A percentile compares a stretch with the other conserved stretches of the same genome.
Evolutionary conservation across 2,888 invertebrate species (phyloP).

Genomic region (Spilosoma lubricipeda): DNA sequence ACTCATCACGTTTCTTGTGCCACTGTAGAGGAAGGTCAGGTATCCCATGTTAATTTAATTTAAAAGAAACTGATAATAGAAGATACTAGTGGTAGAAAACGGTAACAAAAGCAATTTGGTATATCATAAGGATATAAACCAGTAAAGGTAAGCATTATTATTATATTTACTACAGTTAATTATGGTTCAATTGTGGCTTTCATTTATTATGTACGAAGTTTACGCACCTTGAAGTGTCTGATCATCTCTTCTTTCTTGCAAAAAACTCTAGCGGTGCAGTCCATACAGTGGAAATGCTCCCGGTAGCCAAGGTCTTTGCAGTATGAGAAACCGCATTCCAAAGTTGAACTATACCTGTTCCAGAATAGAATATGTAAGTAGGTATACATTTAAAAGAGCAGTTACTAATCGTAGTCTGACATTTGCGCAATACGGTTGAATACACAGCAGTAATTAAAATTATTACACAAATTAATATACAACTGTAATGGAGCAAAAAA

Average conservation of each 20-base stretch:
- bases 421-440: slow-evolving; percentile 16
- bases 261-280: slow-evolving; percentile 92
- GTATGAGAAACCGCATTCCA: slow-evolving; percentile 93
- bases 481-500: slow-evolving; percentile 43
- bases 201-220: not conserved
- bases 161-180: not conserved
- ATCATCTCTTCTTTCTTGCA: slow-evolving; percentile 99
- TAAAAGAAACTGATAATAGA: too few relatives aligned
- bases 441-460: slow-evolving; percentile 37
- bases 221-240: slow-evolving; percentile 92
- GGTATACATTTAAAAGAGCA: not conserved
- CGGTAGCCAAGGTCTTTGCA: slow-evolving; percentile 96
- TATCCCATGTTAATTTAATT: not conserved
- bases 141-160: not conserved
- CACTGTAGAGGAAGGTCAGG: slow-evolving; percentile 86
- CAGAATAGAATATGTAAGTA: slow-evolving; percentile 4
- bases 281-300: slow-evolving; percentile 97
- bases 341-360: slow-evolving; percentile 89
- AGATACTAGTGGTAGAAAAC: not conserved
- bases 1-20: slow-evolving; percentile 99
- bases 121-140: not conserved
- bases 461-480: slow-evolving; percentile 45
- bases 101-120: not conserved
- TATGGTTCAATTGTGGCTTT: not conserved
- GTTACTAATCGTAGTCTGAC: slow-evolving; percentile 9